These are phyloP conservation scores for Archocentrus centrarchus DNA, from an alignment of 2,113 vertebrate genomes.

Conservation along the genomic window DNA sequence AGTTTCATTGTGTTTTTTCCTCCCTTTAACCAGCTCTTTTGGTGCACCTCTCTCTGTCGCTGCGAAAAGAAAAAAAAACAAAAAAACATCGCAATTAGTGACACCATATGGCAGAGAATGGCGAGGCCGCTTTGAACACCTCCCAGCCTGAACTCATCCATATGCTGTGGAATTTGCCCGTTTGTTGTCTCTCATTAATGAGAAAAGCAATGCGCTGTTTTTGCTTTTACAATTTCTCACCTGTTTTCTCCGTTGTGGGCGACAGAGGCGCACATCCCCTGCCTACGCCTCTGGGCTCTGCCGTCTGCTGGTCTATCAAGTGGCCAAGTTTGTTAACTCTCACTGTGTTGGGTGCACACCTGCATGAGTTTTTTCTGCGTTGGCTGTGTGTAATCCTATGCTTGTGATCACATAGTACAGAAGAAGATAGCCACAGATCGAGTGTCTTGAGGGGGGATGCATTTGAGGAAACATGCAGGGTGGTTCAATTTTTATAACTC, in stretches of 20 bases:
- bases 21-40: constrained; percentile 63
- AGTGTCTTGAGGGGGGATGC: neutral
- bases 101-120: constrained; percentile 81
- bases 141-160: constrained; percentile 80
- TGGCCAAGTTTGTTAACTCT: constrained; percentile 14
- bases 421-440: neutral
- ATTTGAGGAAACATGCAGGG: neutral
- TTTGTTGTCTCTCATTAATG: constrained; percentile 77
- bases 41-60: constrained; percentile 68
- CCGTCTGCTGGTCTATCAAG: constrained; percentile 41
- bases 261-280: constrained; percentile 27
- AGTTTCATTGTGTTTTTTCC: constrained; percentile 59
- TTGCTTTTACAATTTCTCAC: constrained; percentile 48
- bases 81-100: constrained; percentile 77
- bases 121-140: constrained; percentile 77
- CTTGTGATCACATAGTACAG: constrained; percentile 11
- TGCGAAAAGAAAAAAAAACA: constrained; percentile 70
- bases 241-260: constrained; percentile 58
- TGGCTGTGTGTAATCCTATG: constrained; percentile 27
- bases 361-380: constrained; percentile 42
- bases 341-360: constrained; percentile 31
- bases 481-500: neutral
- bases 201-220: constrained; percentile 56
- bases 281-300: constrained; percentile 40
- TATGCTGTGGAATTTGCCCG: constrained; percentile 80